Base-by-base conservation (phyloP, 2,113 vertebrate genomes). In the Potamarius usumacintae region DNA sequence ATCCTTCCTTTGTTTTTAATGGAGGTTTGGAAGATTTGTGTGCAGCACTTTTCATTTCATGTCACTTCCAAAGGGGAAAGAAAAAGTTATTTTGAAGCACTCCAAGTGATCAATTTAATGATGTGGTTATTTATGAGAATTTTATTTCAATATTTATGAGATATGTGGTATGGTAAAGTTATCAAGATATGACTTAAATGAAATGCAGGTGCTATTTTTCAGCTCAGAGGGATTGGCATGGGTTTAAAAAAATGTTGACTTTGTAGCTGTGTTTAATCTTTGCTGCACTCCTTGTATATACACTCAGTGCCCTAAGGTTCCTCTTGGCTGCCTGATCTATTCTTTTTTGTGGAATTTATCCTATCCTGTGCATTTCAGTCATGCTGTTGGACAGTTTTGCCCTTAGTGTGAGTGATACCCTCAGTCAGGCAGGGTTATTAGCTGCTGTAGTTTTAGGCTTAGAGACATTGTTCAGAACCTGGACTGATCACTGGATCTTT, bases 31-130 rank as follows among this genome's bases (percentile, higher is more conserved):
- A 81, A 58, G 53, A 27, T 58, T 58, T 42, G 18, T 18, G 58
- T 82, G 57, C 5, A 14, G 17, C 57, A 62, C 79, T 62, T 80
- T 80, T 79, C 27, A 80, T 62, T 60, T 86, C 18, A 65, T 86
- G 7, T 78, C 53, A 50, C 55, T 67, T 86, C 30, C 48, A 86
- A 18, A 85, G 53, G 7, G 5, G 1, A 11, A 25, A 76, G 18
- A 42, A 8, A 69, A 48, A 18, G 27, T 27, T 89, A 88, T 93
- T 90, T 92, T 92, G 85, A 92, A 93, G 91, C 92, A 92, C 92
- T 91, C 91, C 87, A 92, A 93, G 89, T 92, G 90, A 91, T 94
- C 92, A 93, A 90, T 92, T 83, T 92, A 92, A 94, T 92, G 85
- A 92, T 93, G 94, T 92, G 89, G 93, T 93, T 94, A 93, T 94